These are phyloP conservation scores for Eupeodes luniger DNA, from an alignment of 2,888 invertebrate genomes.

Conservation along the genomic window DNA sequence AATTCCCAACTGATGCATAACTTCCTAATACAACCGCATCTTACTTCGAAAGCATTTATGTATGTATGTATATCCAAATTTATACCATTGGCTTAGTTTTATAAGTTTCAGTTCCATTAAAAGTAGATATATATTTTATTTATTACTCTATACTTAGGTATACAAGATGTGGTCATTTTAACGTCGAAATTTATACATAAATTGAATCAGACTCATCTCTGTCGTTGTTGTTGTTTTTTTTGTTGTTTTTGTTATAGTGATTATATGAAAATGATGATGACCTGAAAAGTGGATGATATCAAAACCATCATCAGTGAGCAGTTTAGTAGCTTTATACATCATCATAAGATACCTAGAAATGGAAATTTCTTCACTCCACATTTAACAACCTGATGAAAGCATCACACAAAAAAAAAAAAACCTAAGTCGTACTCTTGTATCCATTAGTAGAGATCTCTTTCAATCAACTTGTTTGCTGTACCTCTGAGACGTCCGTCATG, in stretches of 20 bases:
- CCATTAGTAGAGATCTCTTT: conserved; percentile 70
- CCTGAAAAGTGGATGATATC: conserved; percentile 66
- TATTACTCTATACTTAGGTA: not conserved
- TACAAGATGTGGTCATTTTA: conserved; percentile 47
- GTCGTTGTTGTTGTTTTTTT: not conserved
- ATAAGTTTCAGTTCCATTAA: conserved; percentile 14
- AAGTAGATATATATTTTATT: not conserved
- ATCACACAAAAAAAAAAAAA: conserved; percentile 34
- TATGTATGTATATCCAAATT: not conserved
- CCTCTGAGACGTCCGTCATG: conserved; percentile 31
- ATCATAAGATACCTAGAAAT: not conserved
- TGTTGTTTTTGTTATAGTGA: not conserved
- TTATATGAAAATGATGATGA: conserved; percentile 56
- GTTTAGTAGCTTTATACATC: conserved; percentile 14
- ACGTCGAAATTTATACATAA: conserved; percentile 36
- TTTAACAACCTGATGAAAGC: conserved; percentile 58
- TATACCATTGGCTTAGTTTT: conserved; percentile 21
- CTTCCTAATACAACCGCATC: not conserved
- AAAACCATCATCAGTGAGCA: conserved; percentile 30
- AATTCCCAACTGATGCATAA: not conserved
- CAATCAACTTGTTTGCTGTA: conserved; percentile 60
- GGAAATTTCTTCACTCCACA: conserved; percentile 49
- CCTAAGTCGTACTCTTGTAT: not conserved
- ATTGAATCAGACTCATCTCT: conserved; percentile 60
- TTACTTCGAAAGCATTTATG: not conserved